A percentile compares a stretch with the other conserved stretches of the same genome.
Conservation (phyloP, 2,797 vertebrate genomes). For the Adelosebastes latens region DNA sequence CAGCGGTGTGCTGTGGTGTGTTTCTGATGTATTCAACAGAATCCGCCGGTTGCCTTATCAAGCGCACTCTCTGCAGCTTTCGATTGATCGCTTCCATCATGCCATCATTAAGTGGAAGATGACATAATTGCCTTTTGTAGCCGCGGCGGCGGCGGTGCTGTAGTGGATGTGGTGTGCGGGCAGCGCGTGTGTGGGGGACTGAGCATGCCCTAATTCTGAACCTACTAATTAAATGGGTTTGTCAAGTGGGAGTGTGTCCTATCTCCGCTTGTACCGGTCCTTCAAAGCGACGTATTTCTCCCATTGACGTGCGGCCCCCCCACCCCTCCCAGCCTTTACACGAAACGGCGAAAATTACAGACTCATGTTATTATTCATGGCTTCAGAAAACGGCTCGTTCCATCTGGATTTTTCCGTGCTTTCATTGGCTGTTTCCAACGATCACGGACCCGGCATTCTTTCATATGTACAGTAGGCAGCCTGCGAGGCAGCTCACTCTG, state of each 20-base stretch:
- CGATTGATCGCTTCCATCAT: conserved; percentile 71
- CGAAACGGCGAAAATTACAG: conserved; percentile 48
- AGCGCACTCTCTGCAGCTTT: conserved; percentile 44
- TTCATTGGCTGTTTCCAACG: conserved; percentile 31
- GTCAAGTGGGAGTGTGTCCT: conserved; percentile 59
- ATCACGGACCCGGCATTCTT: conserved; percentile 17
- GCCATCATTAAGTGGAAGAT: conserved; percentile 65
- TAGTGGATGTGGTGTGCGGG: conserved; percentile 29
- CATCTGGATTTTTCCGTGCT: conserved; percentile 28
- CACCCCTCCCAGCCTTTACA: background rate
- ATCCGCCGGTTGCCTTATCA: conserved; percentile 63
- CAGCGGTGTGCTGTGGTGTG: conserved; percentile 27
- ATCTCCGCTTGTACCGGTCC: conserved; percentile 11
- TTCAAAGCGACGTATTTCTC: conserved; percentile 40
- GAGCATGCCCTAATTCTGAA: conserved; percentile 54
- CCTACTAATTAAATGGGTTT: conserved; percentile 68
- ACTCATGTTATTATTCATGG: conserved; percentile 49
- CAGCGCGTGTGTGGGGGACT: conserved; percentile 8
- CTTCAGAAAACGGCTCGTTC: conserved; percentile 33
- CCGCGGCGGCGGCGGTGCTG: conserved; percentile 1
- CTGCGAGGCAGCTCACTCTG: conserved; percentile 41
- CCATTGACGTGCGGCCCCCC: background rate
- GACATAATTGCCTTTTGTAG: conserved; percentile 75
- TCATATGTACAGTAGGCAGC: conserved; percentile 54
- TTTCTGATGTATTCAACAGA: conserved; percentile 68